Conservation (phyloP, 2,113 vertebrate genomes). For the Periophthalmus modestus region DNA sequence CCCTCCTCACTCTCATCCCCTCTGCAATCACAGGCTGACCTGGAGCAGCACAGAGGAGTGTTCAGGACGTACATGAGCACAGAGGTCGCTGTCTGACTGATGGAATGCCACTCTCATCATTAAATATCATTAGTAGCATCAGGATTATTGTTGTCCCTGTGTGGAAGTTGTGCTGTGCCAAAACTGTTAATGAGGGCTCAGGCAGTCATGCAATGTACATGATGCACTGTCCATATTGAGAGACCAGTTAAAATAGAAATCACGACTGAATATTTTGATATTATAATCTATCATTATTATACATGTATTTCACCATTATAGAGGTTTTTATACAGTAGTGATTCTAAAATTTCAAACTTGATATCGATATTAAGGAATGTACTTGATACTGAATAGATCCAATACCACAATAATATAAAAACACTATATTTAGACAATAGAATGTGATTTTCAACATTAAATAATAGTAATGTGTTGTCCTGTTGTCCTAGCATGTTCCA, state of each 20-base stretch:
- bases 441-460: too few species aligned
- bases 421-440: too few species aligned
- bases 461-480: too few species aligned
- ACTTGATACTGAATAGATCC: too few species aligned
- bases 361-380: too few species aligned
- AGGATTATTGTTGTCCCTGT: slow-evolving; percentile 10
- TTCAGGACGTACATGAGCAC: slow-evolving; percentile 28
- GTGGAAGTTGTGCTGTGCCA: neutral
- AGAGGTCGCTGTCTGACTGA: slow-evolving; percentile 24
- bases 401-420: too few species aligned
- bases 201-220: neutral
- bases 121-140: slow-evolving; percentile 10
- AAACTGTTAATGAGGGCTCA: neutral
- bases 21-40: slow-evolving; percentile 44
- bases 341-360: too few species aligned
- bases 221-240: neutral
- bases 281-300: too few species aligned
- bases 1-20: slow-evolving; percentile 26
- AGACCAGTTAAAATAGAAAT: neutral
- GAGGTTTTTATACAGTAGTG: too few species aligned
- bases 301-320: too few species aligned
- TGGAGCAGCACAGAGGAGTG: slow-evolving; percentile 36
- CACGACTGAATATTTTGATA: too few species aligned
- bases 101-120: slow-evolving; percentile 16
- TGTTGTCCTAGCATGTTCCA: too few species aligned